Base-by-base conservation (phyloP, 2,797 vertebrate species). In the Enteromius paludinosus region DNA sequence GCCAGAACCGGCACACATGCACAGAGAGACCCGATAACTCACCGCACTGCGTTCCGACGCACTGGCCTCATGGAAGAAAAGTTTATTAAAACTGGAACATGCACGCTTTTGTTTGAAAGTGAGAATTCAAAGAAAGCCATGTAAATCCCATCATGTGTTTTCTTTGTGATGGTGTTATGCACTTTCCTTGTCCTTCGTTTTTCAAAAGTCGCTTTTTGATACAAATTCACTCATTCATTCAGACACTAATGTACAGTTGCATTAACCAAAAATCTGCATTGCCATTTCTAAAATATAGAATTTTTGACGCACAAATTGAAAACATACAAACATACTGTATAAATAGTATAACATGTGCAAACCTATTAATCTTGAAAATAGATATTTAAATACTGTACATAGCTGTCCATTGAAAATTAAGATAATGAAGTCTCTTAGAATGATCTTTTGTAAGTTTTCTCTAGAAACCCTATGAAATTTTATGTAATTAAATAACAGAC, bases 121-220 rank as follows among this genome's bases (percentile, higher is more conserved):
- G 90, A 92, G 90, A 89, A 88, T 82, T 87, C 87, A 89, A 87
- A 76, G 86, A 82, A 80, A 45, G 43, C 83, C 87, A 86, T 89
- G 87, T 89, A 88, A 88, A 28, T 62, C 20, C 2, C 23, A 76
- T 76, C 28, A 28, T 61, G 3, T 59, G 85, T 87, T 86, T 35
- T 81, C 71, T 52, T 84, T 86, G 80, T 6, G 74, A 78, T 81
- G 75, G 79, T 73, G 47, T 49, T 78, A 56, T 20, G 5, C 11
- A 28, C 43, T 45, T 43, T 25, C 4, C 15, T 41, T 18, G 41
- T 70, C 43, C 17, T 70, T 70, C 23, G 30, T 3, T 2, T 30
- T 30, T 30, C 3, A 30, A 47, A 47, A 47, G 4, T 47, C 45
- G 12, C 9, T 43, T 43, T 14, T 45, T 45, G 14, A 47, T 47